These are phyloP conservation scores for Ochotona princeps DNA, from an alignment of 2,113 vertebrate genomes.

Conservation along the genomic window DNA sequence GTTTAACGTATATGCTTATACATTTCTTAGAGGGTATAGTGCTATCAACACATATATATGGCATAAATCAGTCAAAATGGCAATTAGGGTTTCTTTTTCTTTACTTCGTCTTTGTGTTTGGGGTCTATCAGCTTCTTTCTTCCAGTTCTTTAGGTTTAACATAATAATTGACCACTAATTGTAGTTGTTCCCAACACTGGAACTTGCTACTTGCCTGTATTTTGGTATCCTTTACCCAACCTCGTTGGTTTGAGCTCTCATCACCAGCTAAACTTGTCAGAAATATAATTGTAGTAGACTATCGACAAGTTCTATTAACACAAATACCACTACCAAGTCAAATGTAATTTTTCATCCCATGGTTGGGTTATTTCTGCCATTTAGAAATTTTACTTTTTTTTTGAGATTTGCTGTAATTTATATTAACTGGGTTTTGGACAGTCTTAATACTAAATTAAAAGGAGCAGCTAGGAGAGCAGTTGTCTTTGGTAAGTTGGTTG, in stretches of 20 bases:
- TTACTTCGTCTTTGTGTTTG: no score
- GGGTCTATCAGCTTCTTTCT: no score
- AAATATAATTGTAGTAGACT: not conserved
- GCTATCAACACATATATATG: no score
- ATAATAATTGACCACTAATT: no score
- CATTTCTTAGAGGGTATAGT: no score
- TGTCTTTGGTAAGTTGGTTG: not conserved
- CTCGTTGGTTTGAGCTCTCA: not conserved
- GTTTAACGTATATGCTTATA: no score
- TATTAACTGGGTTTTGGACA: slow-evolving; percentile 21
- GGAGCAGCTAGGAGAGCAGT: not conserved
- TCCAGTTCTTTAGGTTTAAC: no score
- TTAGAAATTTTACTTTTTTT: slow-evolving; percentile 43
- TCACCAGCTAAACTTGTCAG: not conserved
- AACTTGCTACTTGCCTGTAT: no score
- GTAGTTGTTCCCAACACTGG: no score
- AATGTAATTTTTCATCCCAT: not conserved
- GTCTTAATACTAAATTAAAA: slow-evolving; percentile 46
- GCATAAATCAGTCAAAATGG: no score
- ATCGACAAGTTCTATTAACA: not conserved
- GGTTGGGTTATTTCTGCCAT: slow-evolving; percentile 11
- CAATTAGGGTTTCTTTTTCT: no score
- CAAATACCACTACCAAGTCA: not conserved
- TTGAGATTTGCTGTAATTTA: slow-evolving; percentile 21
- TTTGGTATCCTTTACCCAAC: no score